phyloP scores from a whole-genome alignment of 2,113 vertebrate species.

The Apodemus sylvaticus region DNA sequence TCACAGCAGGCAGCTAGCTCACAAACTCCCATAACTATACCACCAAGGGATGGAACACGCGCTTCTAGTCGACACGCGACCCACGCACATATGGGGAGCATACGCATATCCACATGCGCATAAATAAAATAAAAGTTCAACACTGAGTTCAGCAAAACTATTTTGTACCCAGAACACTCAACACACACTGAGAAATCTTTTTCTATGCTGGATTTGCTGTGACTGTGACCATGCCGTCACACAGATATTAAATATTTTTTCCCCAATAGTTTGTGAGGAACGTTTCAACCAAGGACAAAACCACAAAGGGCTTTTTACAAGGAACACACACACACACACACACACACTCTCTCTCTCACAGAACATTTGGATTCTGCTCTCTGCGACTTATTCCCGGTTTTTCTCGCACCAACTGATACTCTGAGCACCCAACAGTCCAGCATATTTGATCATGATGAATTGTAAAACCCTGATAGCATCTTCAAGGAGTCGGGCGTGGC shows the following conservation, averaged over 20 bases:
- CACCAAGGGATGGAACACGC: too few species aligned
- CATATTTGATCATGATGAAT: background rate
- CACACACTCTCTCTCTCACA: background rate
- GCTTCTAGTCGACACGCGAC: background rate
- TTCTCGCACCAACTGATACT: background rate
- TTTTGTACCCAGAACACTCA: too few species aligned
- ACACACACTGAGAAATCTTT: background rate
- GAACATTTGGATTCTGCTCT: background rate
- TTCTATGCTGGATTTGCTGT: background rate
- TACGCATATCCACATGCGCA: background rate
- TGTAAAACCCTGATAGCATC: background rate
- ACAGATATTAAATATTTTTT: background rate
- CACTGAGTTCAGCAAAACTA: too few species aligned
- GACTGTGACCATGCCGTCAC: background rate
- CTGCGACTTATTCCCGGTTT: background rate
- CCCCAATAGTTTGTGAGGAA: background rate
- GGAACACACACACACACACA: background rate
- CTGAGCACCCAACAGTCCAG: background rate
- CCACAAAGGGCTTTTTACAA: background rate
- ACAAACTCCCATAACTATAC: background rate
- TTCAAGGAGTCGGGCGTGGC: background rate
- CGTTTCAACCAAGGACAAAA: background rate
- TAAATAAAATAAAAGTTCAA: background rate
- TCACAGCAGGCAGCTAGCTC: background rate
- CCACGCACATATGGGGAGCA: background rate